Base-by-base conservation (phyloP, 2,888 invertebrate species). In the Polietes domitor region DNA sequence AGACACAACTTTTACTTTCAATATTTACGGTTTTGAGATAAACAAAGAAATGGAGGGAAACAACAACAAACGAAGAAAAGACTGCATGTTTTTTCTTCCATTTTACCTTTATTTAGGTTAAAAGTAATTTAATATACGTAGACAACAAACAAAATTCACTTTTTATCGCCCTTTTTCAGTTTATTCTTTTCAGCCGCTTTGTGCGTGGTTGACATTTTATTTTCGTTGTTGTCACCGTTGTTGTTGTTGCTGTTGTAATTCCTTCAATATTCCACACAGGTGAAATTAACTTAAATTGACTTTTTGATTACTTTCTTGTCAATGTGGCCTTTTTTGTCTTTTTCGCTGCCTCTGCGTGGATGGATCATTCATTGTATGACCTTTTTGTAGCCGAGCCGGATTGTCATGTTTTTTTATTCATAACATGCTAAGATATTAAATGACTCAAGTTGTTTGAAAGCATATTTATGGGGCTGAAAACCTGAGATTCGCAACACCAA, bases 1-100 rank as follows among this genome's bases (percentile, higher is more conserved):
- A 68, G 68, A 68, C 68, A 43, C n/a, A 83, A 83, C 83, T 83
- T 83, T 83, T 83, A 83, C 83, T 83, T 83, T 83, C 83, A 78
- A 74, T 80, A 77, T 71, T 68, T 41, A 19, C 65, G n/a, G 15
- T 12, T 12, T 26, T 47, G 12, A 65, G 65, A 65, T 65, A 65
- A 21, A 65, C 28, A 17, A 55, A 58, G 26, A 58, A 19, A 58
- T 17, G 21, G 7, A 58, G 26, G n/a, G 28, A 5, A 28, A 19
- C 12, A 61, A 28, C 37, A 7, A 2, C 6, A 37, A 9, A 9
- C 37, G 37, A 37, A 37, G 10, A 65, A 70, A 70, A 72, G 47
- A 32, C 75, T 55, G 32, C 70, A 68, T n/a, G 12, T 26, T 43
- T 53, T 68, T 71, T 50, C 17, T 37, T 41, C 21, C 58, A 1